Evolutionary conservation across 2,113 vertebrate genomes (phyloP).

Genomic region (Falco punctatus): DNA sequence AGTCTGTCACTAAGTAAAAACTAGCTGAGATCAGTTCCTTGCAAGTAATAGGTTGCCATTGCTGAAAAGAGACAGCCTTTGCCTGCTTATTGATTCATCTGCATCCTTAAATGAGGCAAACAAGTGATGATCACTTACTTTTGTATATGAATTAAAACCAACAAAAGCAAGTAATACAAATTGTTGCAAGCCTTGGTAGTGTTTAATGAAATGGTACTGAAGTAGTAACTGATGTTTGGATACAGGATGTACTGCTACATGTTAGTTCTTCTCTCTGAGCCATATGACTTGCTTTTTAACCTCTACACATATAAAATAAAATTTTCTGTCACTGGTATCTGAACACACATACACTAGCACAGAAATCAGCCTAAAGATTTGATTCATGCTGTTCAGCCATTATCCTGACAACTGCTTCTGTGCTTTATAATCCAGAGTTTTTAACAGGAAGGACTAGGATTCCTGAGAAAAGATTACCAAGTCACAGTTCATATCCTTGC

Average conservation of each 20-base stretch:
- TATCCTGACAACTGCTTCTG: background rate
- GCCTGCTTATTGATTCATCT: background rate
- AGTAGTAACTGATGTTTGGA: background rate
- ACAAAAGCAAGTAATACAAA: background rate
- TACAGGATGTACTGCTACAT: background rate
- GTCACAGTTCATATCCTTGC: background rate
- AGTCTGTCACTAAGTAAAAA: background rate
- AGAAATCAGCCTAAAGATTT: background rate
- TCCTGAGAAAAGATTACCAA: background rate
- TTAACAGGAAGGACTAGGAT: background rate
- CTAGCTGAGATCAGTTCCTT: background rate
- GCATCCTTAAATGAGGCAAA: background rate
- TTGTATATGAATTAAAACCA: background rate
- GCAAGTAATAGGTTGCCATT: background rate
- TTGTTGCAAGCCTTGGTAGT: background rate
- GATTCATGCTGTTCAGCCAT: background rate
- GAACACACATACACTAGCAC: accelerated
- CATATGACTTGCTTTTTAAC: background rate
- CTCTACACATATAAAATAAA: background rate
- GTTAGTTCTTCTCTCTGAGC: background rate
- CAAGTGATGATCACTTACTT: background rate
- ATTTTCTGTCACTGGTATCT: background rate
- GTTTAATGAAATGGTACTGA: background rate
- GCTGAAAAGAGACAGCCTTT: background rate
- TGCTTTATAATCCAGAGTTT: background rate